phyloP scores from a whole-genome alignment of 2,797 vertebrate genomes.

The Channa striata region DNA sequence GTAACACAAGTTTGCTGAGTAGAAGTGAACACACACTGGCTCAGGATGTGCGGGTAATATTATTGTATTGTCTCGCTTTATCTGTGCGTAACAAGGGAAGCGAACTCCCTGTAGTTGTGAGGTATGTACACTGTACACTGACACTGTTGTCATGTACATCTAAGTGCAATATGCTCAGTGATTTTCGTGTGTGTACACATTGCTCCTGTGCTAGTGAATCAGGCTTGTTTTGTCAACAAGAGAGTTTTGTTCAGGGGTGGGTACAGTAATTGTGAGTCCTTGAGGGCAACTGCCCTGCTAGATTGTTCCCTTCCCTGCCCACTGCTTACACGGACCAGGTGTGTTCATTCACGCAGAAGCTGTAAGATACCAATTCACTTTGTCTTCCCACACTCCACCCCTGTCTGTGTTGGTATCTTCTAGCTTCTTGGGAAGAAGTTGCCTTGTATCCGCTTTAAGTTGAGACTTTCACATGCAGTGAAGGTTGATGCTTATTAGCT shows the following conservation, averaged over 20 bases:
- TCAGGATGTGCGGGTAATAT: conserved; percentile 43
- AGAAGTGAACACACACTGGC: conserved; percentile 36
- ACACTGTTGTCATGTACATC: conserved; percentile 40
- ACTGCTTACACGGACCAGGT: too few relatives aligned
- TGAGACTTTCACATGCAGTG: conserved; percentile 36
- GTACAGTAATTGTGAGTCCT: too few relatives aligned
- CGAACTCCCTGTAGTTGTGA: not conserved
- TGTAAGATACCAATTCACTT: too few relatives aligned
- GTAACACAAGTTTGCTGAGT: not conserved
- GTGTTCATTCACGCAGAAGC: too few relatives aligned
- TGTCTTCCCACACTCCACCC: too few relatives aligned
- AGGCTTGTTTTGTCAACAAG: conserved; percentile 12
- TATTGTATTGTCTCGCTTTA: conserved; percentile 31
- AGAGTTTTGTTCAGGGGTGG: not conserved
- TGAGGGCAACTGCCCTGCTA: too few relatives aligned
- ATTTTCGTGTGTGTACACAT: conserved; percentile 28
- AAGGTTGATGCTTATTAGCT: conserved; percentile 24
- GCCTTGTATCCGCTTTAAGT: conserved; percentile 25
- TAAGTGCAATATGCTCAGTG: conserved; percentile 73
- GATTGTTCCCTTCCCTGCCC: too few relatives aligned
- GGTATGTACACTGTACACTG: conserved; percentile 17
- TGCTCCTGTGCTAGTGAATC: conserved; percentile 13
- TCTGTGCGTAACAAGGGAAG: conserved; percentile 23
- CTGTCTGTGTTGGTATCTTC: too few relatives aligned
- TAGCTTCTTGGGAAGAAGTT: too few relatives aligned